A percentile compares a stretch with the other conserved stretches of the same genome.
phyloP scores from a whole-genome alignment of 2,797 vertebrate species.

The Platalea minor region DNA sequence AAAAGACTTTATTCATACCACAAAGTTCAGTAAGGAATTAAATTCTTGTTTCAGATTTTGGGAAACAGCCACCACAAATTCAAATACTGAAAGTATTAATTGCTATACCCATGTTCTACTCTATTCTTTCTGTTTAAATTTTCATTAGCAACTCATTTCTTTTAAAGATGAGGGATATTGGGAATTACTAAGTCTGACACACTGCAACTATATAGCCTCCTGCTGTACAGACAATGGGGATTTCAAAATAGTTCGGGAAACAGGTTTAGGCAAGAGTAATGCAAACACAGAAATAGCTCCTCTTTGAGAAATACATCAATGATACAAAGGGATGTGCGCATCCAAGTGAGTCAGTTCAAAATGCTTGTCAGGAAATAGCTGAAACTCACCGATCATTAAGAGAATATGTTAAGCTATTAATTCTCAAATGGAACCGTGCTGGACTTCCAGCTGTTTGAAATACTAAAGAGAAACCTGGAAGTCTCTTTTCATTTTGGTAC shows the following conservation, averaged over 20 bases:
- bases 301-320: not conserved
- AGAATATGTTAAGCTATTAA: not conserved
- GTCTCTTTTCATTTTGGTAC: not conserved
- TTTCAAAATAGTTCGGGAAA: slow-evolving; percentile 16
- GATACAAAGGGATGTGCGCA: not conserved
- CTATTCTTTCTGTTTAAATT: not conserved
- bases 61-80: not conserved
- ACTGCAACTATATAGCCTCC: not conserved
- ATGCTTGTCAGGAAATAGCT: not conserved
- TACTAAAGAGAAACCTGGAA: not conserved
- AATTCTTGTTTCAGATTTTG: not conserved
- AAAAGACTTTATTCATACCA: not conserved
- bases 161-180: not conserved
- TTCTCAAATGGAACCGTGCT: not conserved
- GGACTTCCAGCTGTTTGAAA: slow-evolving; percentile 1
- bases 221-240: not conserved
- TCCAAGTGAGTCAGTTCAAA: not conserved
- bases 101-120: not conserved
- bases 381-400: not conserved
- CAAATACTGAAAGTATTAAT: not conserved
- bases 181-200: not conserved
- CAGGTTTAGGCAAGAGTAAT: not conserved
- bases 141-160: not conserved
- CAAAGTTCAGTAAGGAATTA: not conserved
- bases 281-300: not conserved